phyloP scores from a whole-genome alignment of 1,140 invertebrate genomes.

The Hylaeus anthracinus region DNA sequence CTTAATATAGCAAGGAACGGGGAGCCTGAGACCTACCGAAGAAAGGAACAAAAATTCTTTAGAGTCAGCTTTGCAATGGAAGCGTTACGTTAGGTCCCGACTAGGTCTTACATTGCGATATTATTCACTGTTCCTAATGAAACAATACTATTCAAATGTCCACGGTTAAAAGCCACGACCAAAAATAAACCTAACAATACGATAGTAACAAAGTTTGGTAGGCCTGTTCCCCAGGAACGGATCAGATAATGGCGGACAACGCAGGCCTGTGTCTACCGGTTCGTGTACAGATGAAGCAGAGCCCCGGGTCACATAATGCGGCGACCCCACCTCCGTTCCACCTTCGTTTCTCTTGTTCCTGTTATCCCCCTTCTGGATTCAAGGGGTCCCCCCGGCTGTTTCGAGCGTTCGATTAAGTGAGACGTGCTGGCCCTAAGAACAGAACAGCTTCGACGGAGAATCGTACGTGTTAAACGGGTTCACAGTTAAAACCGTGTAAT shows the following conservation, averaged over 20 bases:
- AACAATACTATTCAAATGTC: too few species aligned
- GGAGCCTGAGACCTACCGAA: too few species aligned
- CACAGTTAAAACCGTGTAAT: conserved; percentile 39
- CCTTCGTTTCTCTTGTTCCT: neutral
- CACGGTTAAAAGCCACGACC: too few species aligned
- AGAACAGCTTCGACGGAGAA: conserved; percentile 3
- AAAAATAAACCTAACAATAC: too few species aligned
- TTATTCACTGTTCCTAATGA: too few species aligned
- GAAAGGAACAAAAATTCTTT: too few species aligned
- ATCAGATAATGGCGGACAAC: conserved; percentile 64
- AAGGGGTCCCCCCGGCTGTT: conserved; percentile 19
- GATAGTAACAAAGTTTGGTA: too few species aligned
- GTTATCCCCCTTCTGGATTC: conserved; percentile 27
- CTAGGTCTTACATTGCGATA: too few species aligned
- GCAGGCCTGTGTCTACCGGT: conserved; percentile 49
- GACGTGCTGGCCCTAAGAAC: conserved; percentile 50
- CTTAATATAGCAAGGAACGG: too few species aligned
- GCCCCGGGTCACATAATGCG: conserved; percentile 50
- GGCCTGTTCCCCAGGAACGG: conserved; percentile 16
- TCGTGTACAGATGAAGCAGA: conserved; percentile 58
- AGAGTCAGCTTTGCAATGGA: too few species aligned
- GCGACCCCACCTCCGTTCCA: neutral
- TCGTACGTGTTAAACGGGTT: conserved; percentile 33
- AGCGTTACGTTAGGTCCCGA: too few species aligned
- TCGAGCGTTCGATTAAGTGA: conserved; percentile 54